These are phyloP conservation scores for Charina bottae DNA, from an alignment of 2,113 vertebrate species.

Conservation along the genomic window DNA sequence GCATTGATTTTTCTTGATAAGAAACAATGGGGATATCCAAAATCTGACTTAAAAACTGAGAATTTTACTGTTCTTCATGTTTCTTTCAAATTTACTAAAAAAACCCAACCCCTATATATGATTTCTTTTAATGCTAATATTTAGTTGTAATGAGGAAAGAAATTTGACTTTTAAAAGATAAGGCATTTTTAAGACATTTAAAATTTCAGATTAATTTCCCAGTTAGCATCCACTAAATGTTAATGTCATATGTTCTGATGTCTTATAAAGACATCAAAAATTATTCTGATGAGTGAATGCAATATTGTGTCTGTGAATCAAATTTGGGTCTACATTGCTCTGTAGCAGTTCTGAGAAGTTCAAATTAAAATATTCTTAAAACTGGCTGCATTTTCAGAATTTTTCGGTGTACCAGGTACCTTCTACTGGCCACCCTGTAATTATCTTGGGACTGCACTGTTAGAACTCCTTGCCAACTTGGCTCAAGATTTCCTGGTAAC, in stretches of 20 bases:
- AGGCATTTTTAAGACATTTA: neutral
- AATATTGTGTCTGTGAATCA: conserved; percentile 34
- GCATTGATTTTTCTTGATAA: conserved; percentile 69
- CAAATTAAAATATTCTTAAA: conserved; percentile 9
- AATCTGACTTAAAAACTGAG: conserved; percentile 37
- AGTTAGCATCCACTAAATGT: neutral
- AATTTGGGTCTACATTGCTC: conserved; percentile 12
- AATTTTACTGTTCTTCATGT: conserved; percentile 47
- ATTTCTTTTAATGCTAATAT: neutral
- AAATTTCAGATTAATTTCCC: neutral
- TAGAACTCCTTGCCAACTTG: neutral
- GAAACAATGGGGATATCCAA: conserved; percentile 62
- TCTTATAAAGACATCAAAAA: neutral
- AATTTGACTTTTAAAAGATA: neutral
- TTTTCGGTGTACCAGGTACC: neutral
- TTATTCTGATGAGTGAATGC: conserved; percentile 14
- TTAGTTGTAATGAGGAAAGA: neutral
- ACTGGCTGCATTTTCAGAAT: neutral
- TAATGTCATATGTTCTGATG: neutral
- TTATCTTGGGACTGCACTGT: neutral
- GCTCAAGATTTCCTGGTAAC: neutral
- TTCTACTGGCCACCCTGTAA: too few species aligned
- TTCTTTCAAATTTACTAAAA: neutral
- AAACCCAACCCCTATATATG: neutral
- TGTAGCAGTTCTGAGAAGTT: conserved; percentile 26